Evolutionary conservation across 1,140 invertebrate species (phyloP), one percentile per base, ranked within the genome.

Genomic region (Euwallacea fornicatus): DNA sequence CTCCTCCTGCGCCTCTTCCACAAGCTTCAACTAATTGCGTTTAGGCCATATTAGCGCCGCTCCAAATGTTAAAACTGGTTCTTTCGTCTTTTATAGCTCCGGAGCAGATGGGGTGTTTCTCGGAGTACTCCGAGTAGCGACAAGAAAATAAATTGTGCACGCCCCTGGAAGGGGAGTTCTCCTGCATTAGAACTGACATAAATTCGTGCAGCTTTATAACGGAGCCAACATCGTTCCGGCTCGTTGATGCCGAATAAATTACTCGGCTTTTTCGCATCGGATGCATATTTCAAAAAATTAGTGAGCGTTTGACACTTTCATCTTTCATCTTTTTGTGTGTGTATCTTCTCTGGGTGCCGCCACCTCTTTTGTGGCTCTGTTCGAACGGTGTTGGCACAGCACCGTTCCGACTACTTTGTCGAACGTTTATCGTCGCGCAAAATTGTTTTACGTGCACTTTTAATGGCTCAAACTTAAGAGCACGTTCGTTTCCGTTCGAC

Each of bases 221-320:
- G 44, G 44, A 62, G 46, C 58, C 66, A 69, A 69, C 66, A 69
- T 41, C 66, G 66, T 69, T 69, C 59, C 66, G 66, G 33, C 66
- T 69, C 54, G 66, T 69, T 69, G 66, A 69, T 69, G 66, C 46
- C 66, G 66, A 60, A 69, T 69, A 69, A 69, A 69, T 69, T 69
- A 69, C 58, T 69, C 41, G 46, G 59, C 54, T 69, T 69, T 68
- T 69, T 69, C 59, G 66, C 66, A 69, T 69, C 59, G 42, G 66
- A 69, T 69, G 56, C 66, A 69, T 69, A 69, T 61, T 69, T 69
- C 66, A 69, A 69, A 69, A 69, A 69, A 69, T 69, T 69, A 69
- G 66, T 54, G 47, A 69, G 66, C 66, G 66, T 69, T 69, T 69
- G 66, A 69, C 66, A 69, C 66, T 69, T 61, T 61, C 66, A 69